Base-by-base conservation (phyloP, 64 coral and sea anemone genomes). In the Acropora tenuis region DNA sequence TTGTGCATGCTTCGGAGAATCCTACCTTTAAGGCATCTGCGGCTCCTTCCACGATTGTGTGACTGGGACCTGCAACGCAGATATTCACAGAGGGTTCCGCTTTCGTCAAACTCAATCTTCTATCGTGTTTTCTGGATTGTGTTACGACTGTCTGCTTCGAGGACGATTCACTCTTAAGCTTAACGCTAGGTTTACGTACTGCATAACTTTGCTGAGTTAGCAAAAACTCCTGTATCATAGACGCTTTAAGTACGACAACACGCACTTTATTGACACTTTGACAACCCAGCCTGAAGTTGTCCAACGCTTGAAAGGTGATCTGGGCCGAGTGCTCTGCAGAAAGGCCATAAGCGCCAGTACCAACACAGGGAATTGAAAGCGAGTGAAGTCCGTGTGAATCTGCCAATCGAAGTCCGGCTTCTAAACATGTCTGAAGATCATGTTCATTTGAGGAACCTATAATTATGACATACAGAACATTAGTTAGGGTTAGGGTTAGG, bases 221-320 rank as follows among this genome's bases (percentile, higher is more conserved):
- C 45, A 77, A 63, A 93, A 93, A 93, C 7, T 89, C 55, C 3
- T 74, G 60, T 19, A 93, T 65, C 92, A 93, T 89, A 5, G 74
- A 78, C 75, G 50, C 78, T 74, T 95, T 80, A 67, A 93, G 89
- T 43, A 93, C 75, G 8, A 93, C 86, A 74, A 93, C 50, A 45
- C 86, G 43, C 20, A 93, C 78, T 13, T 89, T 79, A 19, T 57
- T 78, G n/a, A 93, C 52, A 13, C 47, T 93, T 75, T 89, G 69
- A 30, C 78, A 89, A 13, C 10, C 65, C 1, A 2, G 18, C 61
- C 68, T 82, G 12, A 93, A 93, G 3, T 65, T 52, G 9, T 42
- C 15, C 57, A 95, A 60, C 18, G 89, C 89, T 47, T 90, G 76
- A 11, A 95, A 90, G 15, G 90, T 91, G 18, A 90, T 49, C 3